These are phyloP conservation scores for Nothoprocta perdicaria DNA, from an alignment of 2,113 vertebrate species.

Conservation along the genomic window DNA sequence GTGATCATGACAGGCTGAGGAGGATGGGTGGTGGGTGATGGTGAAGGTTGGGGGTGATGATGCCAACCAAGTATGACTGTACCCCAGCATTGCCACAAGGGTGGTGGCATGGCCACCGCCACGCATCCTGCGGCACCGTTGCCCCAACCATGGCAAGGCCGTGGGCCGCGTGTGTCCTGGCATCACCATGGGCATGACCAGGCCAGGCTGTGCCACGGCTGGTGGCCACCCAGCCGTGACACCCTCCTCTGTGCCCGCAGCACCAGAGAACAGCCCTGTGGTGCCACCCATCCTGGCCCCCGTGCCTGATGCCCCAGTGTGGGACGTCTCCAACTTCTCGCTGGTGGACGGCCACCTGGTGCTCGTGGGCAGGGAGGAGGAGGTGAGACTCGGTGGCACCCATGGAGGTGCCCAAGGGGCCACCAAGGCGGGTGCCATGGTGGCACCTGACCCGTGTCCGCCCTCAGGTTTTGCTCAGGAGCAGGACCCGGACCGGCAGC, in stretches of 20 bases:
- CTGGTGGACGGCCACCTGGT: conserved; percentile 86
- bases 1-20: too few relatives aligned
- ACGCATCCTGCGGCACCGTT: not conserved
- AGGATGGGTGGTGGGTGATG: not conserved
- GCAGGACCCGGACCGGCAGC: conserved; percentile 75
- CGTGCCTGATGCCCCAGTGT: conserved; percentile 79
- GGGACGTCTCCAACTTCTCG: conserved; percentile 87
- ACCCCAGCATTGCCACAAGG: rapidly evolving
- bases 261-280: not conserved
- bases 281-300: conserved; percentile 65
- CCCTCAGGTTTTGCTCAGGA: conserved; percentile 68
- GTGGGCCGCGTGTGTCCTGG: not conserved
- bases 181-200: not conserved
- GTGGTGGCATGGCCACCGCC: not conserved
- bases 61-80: rapidly evolving
- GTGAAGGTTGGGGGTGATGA: too few relatives aligned
- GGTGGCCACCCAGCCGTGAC: too few relatives aligned
- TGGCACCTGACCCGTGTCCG: not conserved
- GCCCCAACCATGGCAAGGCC: rapidly evolving
- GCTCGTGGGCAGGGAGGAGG: conserved; percentile 83
- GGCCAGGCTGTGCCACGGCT: not conserved
- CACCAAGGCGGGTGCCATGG: not conserved
- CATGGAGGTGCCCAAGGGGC: not conserved
- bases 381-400: conserved; percentile 75
- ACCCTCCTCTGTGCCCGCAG: not conserved